Conservation (phyloP, 2,113 vertebrate species). For the Silurus meridionalis region DNA sequence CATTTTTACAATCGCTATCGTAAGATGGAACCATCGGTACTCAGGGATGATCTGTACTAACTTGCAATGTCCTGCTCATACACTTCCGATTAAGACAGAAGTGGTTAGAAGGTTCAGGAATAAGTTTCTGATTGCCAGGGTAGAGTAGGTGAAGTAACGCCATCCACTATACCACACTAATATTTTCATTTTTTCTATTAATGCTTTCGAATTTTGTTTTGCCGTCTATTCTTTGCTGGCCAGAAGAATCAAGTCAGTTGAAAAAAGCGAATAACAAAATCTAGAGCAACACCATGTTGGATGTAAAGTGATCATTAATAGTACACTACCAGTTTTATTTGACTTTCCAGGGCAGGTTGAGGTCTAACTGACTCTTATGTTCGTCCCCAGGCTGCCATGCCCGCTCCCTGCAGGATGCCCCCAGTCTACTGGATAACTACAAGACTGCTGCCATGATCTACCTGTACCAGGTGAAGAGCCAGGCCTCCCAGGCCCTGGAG, state of each 20-base stretch:
- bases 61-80: too few relatives aligned
- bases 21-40: too few relatives aligned
- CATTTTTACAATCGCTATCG: too few relatives aligned
- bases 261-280: background rate
- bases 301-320: background rate
- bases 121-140: background rate
- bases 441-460: slow-evolving; percentile 63
- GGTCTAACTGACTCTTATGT: background rate
- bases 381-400: slow-evolving; percentile 57
- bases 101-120: too few relatives aligned
- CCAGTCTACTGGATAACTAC: slow-evolving; percentile 55
- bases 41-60: too few relatives aligned
- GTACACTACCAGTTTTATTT: background rate
- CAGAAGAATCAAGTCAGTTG: background rate
- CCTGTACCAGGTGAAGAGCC: slow-evolving; percentile 71
- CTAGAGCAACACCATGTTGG: background rate
- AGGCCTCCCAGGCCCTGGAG: slow-evolving; percentile 66
- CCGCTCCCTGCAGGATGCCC: slow-evolving; percentile 55
- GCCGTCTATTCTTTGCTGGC: background rate
- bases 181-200: background rate
- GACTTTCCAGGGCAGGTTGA: background rate
- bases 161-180: background rate
- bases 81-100: too few relatives aligned
- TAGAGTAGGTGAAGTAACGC: background rate
- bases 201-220: background rate